Base-by-base conservation (phyloP, 2,888 invertebrate genomes). In the Sesamia inferens region DNA sequence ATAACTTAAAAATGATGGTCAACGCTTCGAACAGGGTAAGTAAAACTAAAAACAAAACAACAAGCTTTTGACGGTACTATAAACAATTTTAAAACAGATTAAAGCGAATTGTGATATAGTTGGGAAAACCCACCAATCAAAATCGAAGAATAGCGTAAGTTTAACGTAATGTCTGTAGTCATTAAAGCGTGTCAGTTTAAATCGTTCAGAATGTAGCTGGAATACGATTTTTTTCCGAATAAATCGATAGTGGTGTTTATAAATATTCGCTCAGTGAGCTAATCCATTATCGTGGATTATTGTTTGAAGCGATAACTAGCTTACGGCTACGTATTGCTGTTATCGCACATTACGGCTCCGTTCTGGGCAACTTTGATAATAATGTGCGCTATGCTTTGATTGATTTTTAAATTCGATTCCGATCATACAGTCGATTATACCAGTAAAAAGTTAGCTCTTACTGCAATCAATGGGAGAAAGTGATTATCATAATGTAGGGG, bases 211-310 rank as follows among this genome's bases (percentile, higher is more conserved):
- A 88, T 86, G 81, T 87, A 88, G 88, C 85, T 91, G 88, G 88
- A 91, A 88, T 90, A 90, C 88, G 87, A 90, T 83, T 90, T 91
- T 91, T 87, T 88, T 87, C 88, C 92, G 92, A 92, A 91, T 88
- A 89, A 88, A 87, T 78, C 91, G 93, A 93, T 94, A 92, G 93
- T 92, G 90, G 91, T 93, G 92, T 95, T 95, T 95, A 94, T 93
- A 95, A 94, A 95, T 94, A 94, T 92, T 89, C 92, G 88, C 84
- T 85, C 88, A 89, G 89, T 90, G 92, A 90, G 94, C 89, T 96
- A 96, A 96, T 96, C 95, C 96, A 92, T 94, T 94, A 96, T 95
- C 94, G 92, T 86, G 95, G 96, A 96, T 96, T 96, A 96, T 93
- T 93, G 94, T 93, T 92, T 86, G 81, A 76, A 84, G 88, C 94